Conservation (phyloP, 2,888 invertebrate species). For the Patella depressa region DNA sequence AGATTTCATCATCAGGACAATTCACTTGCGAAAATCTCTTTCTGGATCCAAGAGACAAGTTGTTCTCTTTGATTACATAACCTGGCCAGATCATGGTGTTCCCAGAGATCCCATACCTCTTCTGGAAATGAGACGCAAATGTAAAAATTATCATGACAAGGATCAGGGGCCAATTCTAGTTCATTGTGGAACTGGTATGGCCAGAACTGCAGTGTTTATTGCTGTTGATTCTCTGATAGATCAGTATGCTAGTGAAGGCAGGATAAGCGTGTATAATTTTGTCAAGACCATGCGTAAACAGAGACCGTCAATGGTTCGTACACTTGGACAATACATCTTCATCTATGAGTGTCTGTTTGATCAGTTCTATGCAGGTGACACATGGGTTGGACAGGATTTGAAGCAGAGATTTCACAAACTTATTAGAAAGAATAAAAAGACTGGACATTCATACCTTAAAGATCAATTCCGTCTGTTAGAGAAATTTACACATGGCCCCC, state of each 20-base stretch:
- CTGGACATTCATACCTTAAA: constrained; percentile 56
- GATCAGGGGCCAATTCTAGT: constrained; percentile 60
- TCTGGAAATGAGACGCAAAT: constrained; percentile 61
- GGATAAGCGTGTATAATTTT: constrained; percentile 65
- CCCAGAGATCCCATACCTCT: constrained; percentile 65
- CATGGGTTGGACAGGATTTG: constrained; percentile 56
- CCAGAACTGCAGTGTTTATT: constrained; percentile 67
- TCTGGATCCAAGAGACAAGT: constrained; percentile 43
- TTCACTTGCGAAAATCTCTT: constrained; percentile 43
- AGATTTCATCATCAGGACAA: constrained; percentile 80
- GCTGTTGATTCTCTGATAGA: constrained; percentile 68
- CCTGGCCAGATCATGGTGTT: constrained; percentile 69
- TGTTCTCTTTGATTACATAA: constrained; percentile 63
- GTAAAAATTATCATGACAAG: constrained; percentile 43
- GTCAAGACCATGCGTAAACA: constrained; percentile 61
- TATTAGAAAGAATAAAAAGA: constrained; percentile 55
- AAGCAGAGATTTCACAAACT: constrained; percentile 53
- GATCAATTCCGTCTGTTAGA: constrained; percentile 65
- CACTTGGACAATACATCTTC: constrained; percentile 67
- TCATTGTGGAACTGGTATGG: constrained; percentile 70
- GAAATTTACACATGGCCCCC: constrained; percentile 52
- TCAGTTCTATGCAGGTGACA: constrained; percentile 61
- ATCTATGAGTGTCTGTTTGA: constrained; percentile 69
- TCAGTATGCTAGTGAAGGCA: constrained; percentile 63
- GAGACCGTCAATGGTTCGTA: constrained; percentile 67